Base-by-base conservation (phyloP, 92 coral and sea anemone genomes). In the Zoanthus gigantus region DNA sequence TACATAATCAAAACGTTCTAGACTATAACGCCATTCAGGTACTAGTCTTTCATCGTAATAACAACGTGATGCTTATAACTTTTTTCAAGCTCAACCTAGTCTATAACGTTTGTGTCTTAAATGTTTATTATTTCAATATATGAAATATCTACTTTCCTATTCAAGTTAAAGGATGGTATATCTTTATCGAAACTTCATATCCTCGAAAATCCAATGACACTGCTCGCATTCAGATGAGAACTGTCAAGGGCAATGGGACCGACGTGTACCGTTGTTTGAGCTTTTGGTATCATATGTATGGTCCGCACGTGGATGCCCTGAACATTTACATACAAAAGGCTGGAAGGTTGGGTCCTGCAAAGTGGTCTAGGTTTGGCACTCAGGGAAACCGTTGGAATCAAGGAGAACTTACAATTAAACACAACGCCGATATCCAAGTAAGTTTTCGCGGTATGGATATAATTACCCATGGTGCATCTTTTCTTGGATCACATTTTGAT, bases 231-330 rank as follows among this genome's bases (percentile, higher is more conserved):
- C 66, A 79, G 28, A 96, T 97, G 30, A 98, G 97, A 31, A 74
- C 83, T 5, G 75, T 96, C 31, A 84, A 85, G 31, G 95, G 93
- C 54, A 95, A 96, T 76, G 95, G 93, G 16, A 93, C 93, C 3
- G 84, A 90, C 54, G 92, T 93, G 3, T 88, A 90, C 29, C 96
- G 92, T 65, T 96, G 99, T 63, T 82, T 96, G 9, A 78, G 89
- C 67, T 96, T 96, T 87, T 95, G 98, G 96, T 96, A 96, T 80
- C 99, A 96, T 66, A 96, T 96, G 99, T 94, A 96, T 74, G 99
- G 99, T 10, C 97, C 98, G 2, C 98, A 95, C 68, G 99, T 96
- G 46, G 92, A 96, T 83, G 69, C 86, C 15, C 78, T 96, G 6
- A 92, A 95, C 54, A 81, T 96, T 42, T 95, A 95, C 87, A 88